phyloP scores from a whole-genome alignment of 2,888 invertebrate species.

The Vannuccia rotundouncinata region DNA sequence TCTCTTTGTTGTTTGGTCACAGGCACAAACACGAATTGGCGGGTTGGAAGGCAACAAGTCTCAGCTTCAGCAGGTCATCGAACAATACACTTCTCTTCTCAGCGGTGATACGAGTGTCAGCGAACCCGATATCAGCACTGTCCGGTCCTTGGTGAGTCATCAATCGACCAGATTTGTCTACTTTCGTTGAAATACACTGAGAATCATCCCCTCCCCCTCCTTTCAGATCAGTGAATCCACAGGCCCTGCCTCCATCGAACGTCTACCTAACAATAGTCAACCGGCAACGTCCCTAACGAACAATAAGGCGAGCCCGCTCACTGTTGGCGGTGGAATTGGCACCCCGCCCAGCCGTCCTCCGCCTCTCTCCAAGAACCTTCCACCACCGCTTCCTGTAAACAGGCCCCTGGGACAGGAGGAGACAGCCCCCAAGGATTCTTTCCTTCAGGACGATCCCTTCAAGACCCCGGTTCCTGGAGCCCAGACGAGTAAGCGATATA shows the following conservation, averaged over 20 bases:
- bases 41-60: neutral
- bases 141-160: neutral
- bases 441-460: constrained; percentile 4
- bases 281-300: too few species aligned
- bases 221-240: neutral
- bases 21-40: neutral
- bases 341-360: neutral
- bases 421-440: neutral
- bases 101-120: neutral
- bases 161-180: too few species aligned
- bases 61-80: neutral
- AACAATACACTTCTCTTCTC: neutral
- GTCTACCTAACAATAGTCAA: neutral
- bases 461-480: constrained; percentile 4
- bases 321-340: neutral
- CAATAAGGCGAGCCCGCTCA: neutral
- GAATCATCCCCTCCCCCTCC: too few species aligned
- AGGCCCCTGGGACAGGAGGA: neutral
- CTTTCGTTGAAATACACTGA: too few species aligned
- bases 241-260: neutral
- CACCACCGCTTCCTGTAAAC: neutral
- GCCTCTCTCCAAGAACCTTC: neutral
- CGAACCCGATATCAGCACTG: neutral
- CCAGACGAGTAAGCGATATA: too few species aligned
- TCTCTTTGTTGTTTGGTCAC: too few species aligned